Percentiles rank a stretch among this genome's conserved stretches.
Conservation (phyloP, 2,113 vertebrate species). For the Istiophorus platypterus region DNA sequence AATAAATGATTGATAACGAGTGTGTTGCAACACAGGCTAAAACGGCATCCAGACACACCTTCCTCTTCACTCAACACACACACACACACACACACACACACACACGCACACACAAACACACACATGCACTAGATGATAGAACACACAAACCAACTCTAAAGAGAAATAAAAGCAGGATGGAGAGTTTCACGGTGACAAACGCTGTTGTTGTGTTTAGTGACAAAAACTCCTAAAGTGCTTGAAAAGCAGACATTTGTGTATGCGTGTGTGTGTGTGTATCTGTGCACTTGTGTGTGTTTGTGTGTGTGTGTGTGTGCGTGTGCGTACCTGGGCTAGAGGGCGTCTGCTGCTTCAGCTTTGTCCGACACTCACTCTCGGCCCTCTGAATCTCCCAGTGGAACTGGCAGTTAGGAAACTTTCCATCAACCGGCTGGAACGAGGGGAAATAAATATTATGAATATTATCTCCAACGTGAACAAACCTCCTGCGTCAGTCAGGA, state of each 20-base stretch:
- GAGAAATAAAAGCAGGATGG: too few species aligned
- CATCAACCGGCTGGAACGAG: constrained; percentile 63
- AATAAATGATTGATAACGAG: constrained; percentile 41
- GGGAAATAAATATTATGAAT: constrained; percentile 45
- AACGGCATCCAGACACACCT: neutral
- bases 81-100: constrained; percentile 5
- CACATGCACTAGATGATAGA: too few species aligned
- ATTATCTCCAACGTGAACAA: constrained; percentile 36
- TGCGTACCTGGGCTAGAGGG: constrained; percentile 51
- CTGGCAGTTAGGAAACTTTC: constrained; percentile 77
- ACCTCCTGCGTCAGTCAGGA: constrained; percentile 10
- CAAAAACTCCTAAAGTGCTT: too few species aligned
- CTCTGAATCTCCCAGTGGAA: constrained; percentile 80
- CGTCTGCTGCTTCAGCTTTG: constrained; percentile 39
- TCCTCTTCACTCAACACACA: neutral
- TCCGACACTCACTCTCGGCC: constrained; percentile 71
- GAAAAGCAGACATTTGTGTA: neutral
- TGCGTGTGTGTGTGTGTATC: constrained; percentile 14
- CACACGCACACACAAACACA: neutral
- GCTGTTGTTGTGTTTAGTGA: too few species aligned
- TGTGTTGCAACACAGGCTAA: constrained; percentile 33
- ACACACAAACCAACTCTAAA: neutral
- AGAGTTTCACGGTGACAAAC: too few species aligned
- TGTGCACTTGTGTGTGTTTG: constrained; percentile 4
- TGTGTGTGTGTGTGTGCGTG: constrained; percentile 12